Evolutionary conservation across 2,888 invertebrate genomes (phyloP).

Genomic region (Thysanoteuthis rhombus): DNA sequence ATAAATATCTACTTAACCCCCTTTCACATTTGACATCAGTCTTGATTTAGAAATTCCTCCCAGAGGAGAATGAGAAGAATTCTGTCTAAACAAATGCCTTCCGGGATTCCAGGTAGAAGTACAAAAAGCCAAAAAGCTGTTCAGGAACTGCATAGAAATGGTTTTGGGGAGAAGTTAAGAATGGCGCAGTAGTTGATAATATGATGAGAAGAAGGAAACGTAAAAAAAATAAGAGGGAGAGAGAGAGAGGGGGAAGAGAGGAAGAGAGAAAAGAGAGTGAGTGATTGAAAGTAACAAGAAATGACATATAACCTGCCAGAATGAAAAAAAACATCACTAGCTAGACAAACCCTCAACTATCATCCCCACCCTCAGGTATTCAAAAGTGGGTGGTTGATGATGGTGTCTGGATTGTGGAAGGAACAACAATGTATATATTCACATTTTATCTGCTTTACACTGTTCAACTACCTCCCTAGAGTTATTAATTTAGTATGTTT

Average conservation of each 20-base stretch:
- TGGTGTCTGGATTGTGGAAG: too few species aligned
- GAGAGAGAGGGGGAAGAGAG: background rate
- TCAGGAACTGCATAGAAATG: background rate
- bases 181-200: background rate
- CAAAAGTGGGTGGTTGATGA: too few species aligned
- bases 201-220: background rate
- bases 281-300: too few species aligned
- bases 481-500: too few species aligned
- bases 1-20: background rate
- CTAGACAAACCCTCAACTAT: too few species aligned
- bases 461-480: too few species aligned
- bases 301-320: too few species aligned
- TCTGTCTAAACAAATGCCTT: background rate
- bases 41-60: background rate
- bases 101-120: background rate
- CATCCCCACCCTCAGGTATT: too few species aligned
- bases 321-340: too few species aligned
- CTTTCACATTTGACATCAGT: background rate
- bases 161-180: background rate
- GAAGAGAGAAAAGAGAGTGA: background rate
- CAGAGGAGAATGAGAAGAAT: background rate
- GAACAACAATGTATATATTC: too few species aligned
- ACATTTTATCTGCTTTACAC: too few species aligned
- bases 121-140: background rate
- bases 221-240: background rate